Evolutionary conservation across 2,888 invertebrate species (phyloP).

Genomic region (Augiades crinisus): DNA sequence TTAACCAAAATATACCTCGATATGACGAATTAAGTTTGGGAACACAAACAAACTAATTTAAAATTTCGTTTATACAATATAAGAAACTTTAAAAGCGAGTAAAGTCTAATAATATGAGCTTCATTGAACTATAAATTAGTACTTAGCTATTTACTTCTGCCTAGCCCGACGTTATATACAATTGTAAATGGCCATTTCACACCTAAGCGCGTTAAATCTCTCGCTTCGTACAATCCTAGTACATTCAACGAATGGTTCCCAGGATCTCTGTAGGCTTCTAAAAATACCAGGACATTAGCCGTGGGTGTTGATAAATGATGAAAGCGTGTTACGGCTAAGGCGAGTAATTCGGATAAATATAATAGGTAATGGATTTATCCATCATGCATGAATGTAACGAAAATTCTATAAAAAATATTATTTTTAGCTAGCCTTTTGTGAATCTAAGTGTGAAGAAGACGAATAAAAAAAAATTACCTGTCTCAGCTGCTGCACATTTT

Average conservation of each 20-base stretch:
- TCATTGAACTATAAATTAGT: too few relatives aligned
- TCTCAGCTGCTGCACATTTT: too few relatives aligned
- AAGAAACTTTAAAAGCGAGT: too few relatives aligned
- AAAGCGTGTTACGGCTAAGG: background rate
- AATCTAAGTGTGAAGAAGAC: too few relatives aligned
- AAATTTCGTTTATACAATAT: too few relatives aligned
- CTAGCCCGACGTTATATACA: background rate
- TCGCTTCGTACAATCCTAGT: background rate
- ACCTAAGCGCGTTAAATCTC: background rate
- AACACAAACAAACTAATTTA: too few relatives aligned
- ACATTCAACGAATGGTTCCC: background rate
- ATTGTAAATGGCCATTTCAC: background rate
- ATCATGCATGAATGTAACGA: background rate
- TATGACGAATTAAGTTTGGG: too few relatives aligned
- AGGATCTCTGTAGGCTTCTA: constrained; percentile 21
- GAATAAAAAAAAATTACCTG: too few relatives aligned
- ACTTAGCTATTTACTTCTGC: background rate
- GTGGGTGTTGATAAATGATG: constrained; percentile 33
- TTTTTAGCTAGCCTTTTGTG: too few relatives aligned
- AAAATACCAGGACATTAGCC: constrained; percentile 33
- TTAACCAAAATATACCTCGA: too few relatives aligned
- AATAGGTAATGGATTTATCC: constrained; percentile 1
- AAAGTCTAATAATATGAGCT: too few relatives aligned
- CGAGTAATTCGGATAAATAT: background rate
- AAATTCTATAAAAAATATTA: background rate